Evolutionary conservation across 2,888 invertebrate genomes (phyloP).

Genomic region (Lagria hirta): DNA sequence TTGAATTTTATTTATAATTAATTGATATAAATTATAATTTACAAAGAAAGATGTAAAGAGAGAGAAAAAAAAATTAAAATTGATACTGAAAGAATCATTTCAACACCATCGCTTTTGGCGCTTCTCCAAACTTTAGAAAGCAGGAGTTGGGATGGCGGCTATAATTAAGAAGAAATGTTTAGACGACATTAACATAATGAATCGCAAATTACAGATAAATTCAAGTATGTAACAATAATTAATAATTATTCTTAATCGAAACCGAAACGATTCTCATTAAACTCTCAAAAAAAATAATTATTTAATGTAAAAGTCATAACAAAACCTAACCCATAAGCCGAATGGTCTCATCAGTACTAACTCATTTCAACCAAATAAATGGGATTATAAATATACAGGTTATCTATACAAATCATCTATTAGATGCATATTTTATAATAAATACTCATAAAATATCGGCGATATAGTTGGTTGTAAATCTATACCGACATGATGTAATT

Average conservation of each 20-base stretch:
- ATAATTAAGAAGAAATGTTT: conserved; percentile 18
- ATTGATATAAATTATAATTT: conserved; percentile 50
- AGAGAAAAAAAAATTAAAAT: conserved; percentile 26
- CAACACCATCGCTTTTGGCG: conserved; percentile 11
- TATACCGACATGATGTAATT: conserved; percentile 15
- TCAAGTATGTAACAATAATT: conserved; percentile 8
- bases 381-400: conserved; percentile 20
- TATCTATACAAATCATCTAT: conserved; percentile 21
- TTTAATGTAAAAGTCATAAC: conserved; percentile 36
- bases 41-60: conserved; percentile 49
- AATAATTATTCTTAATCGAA: conserved; percentile 25
- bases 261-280: no score
- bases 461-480: conserved; percentile 13
- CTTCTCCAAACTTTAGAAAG: conserved; percentile 13
- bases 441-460: conserved; percentile 21
- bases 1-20: conserved; percentile 38
- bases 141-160: conserved; percentile 10
- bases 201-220: conserved; percentile 2
- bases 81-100: conserved; percentile 15
- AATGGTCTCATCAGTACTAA: conserved; percentile 16
- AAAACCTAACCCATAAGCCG: conserved; percentile 39
- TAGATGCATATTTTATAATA: conserved; percentile 16
- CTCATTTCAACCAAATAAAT: conserved; percentile 13
- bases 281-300: no score
- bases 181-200: conserved; percentile 3